phyloP scores from a whole-genome alignment of 2,888 invertebrate genomes.

The Sesia apiformis region DNA sequence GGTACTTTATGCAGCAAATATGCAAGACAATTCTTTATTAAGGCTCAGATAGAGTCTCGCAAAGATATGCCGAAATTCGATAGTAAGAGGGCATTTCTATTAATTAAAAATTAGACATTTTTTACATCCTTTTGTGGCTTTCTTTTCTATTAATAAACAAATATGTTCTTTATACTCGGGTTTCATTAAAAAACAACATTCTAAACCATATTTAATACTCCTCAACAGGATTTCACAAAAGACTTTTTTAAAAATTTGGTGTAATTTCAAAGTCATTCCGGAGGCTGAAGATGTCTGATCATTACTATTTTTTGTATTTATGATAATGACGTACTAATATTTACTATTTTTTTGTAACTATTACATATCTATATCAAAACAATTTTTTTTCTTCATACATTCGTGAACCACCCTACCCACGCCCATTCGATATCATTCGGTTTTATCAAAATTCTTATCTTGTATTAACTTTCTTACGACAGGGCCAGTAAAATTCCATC shows the following conservation, averaged over 20 bases:
- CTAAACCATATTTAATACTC: not conserved
- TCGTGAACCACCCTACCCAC: too few relatives aligned
- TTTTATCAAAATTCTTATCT: too few relatives aligned
- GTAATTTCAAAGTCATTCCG: not conserved
- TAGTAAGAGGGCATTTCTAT: not conserved
- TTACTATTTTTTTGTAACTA: not conserved
- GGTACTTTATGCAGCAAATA: slow-evolving; percentile 5
- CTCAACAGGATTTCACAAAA: not conserved
- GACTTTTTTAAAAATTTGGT: not conserved
- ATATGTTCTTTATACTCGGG: not conserved
- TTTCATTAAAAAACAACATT: not conserved
- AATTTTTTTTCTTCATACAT: too few relatives aligned
- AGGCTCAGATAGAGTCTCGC: slow-evolving; percentile 9
- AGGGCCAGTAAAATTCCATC: too few relatives aligned
- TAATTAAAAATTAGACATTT: not conserved
- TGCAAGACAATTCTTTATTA: slow-evolving; percentile 2
- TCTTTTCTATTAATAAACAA: not conserved
- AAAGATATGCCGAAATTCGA: slow-evolving; percentile 3
- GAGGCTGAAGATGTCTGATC: not conserved
- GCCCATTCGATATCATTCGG: too few relatives aligned
- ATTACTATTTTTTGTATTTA: not conserved
- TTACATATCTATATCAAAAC: too few relatives aligned
- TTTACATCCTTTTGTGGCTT: not conserved
- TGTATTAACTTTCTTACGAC: too few relatives aligned
- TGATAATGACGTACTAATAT: not conserved